These are phyloP conservation scores for Nannoperca obscura DNA, from an alignment of 2,797 vertebrate species.

Conservation along the genomic window DNA sequence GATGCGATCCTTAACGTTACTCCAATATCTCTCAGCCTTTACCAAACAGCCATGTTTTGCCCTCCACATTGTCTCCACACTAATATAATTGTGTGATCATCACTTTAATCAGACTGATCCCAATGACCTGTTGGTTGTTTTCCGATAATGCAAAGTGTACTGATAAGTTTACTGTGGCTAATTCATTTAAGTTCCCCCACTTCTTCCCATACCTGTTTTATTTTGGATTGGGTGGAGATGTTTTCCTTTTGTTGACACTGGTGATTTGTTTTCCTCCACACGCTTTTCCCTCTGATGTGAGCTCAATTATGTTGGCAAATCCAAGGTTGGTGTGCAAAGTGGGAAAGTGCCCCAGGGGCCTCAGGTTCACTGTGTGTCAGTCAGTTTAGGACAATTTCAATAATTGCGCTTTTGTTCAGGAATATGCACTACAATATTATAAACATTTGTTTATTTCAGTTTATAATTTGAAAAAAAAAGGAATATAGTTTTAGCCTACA, in stretches of 20 bases:
- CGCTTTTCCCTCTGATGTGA: background rate
- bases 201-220: background rate
- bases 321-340: background rate
- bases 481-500: background rate
- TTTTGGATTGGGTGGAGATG: background rate
- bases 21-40: background rate
- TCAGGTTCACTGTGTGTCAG: background rate
- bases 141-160: background rate
- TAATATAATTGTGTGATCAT: too few relatives aligned
- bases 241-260: too few relatives aligned
- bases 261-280: background rate
- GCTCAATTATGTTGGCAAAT: background rate
- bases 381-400: background rate
- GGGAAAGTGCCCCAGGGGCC: background rate
- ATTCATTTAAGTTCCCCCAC: background rate
- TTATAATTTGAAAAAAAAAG: too few relatives aligned
- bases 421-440: background rate
- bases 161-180: background rate
- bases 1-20: background rate
- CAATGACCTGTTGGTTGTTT: background rate
- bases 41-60: background rate
- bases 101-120: background rate
- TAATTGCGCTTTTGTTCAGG: background rate
- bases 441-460: too few relatives aligned
- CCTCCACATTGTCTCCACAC: background rate